These are phyloP conservation scores for Argyrosomus japonicus DNA, from an alignment of 2,113 vertebrate genomes.

Conservation along the genomic window DNA sequence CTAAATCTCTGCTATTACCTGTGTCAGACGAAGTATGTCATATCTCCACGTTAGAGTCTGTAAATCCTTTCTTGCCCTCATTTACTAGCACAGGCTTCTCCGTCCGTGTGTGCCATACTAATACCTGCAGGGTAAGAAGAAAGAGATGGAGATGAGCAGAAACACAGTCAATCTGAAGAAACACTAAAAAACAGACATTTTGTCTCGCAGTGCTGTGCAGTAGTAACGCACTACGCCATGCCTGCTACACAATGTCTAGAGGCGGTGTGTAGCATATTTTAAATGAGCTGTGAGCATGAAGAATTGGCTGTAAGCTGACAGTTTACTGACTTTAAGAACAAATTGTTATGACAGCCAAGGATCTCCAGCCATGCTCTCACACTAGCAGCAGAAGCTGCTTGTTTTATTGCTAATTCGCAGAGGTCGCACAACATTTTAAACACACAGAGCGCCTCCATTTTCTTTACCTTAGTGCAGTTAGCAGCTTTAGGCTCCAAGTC, in stretches of 20 bases:
- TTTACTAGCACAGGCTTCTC: slow-evolving; percentile 90
- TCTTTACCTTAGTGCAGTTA: slow-evolving; percentile 90
- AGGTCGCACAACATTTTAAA: not conserved
- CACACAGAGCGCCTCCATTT: not conserved
- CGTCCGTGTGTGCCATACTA: slow-evolving; percentile 93
- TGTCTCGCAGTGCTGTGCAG: not conserved
- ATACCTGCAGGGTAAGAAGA: slow-evolving; percentile 79
- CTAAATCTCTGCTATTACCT: slow-evolving; percentile 69
- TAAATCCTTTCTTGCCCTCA: slow-evolving; percentile 92
- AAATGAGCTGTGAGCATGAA: slow-evolving; percentile 6
- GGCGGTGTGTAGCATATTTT: slow-evolving; percentile 22
- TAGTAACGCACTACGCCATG: not conserved
- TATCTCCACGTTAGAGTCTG: slow-evolving; percentile 88
- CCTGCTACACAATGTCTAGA: slow-evolving; percentile 12
- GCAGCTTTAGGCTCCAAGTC: slow-evolving; percentile 91
- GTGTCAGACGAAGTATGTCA: slow-evolving; percentile 76
- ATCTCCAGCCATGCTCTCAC: slow-evolving; percentile 6
- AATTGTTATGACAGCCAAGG: slow-evolving; percentile 18
- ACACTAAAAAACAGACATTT: slow-evolving; percentile 10
- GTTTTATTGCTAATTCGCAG: slow-evolving; percentile 5
- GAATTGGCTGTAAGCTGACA: slow-evolving; percentile 37
- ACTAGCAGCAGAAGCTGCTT: not conserved
- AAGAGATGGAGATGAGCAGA: slow-evolving; percentile 18
- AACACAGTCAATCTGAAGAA: slow-evolving; percentile 15
- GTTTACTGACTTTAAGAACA: slow-evolving; percentile 33